Evolutionary conservation across 1,140 invertebrate species (phyloP), one percentile per base, ranked within the genome.

Genomic region (Polypedilum vanderplanki): DNA sequence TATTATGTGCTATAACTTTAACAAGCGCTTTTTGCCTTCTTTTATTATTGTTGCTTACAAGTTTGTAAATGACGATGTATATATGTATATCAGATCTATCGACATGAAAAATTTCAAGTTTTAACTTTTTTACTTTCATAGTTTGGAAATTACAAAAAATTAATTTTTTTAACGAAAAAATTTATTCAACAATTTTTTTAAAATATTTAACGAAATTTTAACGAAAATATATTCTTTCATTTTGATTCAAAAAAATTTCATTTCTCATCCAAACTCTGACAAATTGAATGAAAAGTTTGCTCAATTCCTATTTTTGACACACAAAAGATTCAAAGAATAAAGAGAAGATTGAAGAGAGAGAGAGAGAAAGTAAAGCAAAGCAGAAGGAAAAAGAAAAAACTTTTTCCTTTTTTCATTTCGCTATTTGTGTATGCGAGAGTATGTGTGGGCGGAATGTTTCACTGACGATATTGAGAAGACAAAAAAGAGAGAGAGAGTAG

Each of bases 361-460:
- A 57, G 12, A 57, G 12, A 57, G 46, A 0, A 12, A 57, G 46
- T 7, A 46, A 10, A 46, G 41, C 41, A 8, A n/a, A 57, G 46
- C 46, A 57, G 46, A 57, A 57, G 46, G 41, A 57, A 57, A 57
- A 57, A 12, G 24, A 33, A 33, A 33, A 33, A 33, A 33, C 24
- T 33, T 33, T 33, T 33, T 33, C 24, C 24, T 33, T 57, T 57
- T 57, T n/a, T 57, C 46, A 57, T 57, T 57, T 57, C 46, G 46
- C n/a, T n/a, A 57, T 57, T n/a, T 57, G 46, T 57, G n/a, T n/a
- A n/a, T 57, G n/a, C 46, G n/a, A 57, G n/a, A 57, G 4, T 57
- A 12, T 57, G 46, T 57, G 46, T 57, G 46, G 46, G 46, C 46
- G 46, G n/a, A 15, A 57, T 57, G n/a, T 57, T 57, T n/a, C 46